A percentile compares a stretch with the other conserved stretches of the same genome.
phyloP scores from a whole-genome alignment of 2,113 vertebrate genomes.

The Ahaetulla prasina region DNA sequence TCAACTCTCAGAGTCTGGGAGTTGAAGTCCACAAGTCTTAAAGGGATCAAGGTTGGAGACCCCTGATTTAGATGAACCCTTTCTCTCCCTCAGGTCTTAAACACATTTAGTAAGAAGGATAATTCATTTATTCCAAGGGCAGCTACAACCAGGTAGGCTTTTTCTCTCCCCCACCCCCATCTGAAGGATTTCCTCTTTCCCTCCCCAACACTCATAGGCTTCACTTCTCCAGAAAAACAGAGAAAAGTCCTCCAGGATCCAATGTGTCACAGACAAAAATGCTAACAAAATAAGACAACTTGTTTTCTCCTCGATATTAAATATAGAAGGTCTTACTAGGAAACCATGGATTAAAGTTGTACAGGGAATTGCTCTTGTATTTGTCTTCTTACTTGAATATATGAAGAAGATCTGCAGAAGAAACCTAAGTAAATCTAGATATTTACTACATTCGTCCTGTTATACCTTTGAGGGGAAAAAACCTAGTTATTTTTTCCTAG shows the following conservation, averaged over 20 bases:
- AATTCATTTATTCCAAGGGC: background rate
- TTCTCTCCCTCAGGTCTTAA: background rate
- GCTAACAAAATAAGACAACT: background rate
- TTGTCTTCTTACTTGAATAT: too few species aligned
- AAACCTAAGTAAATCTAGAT: background rate
- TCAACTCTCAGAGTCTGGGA: too few species aligned
- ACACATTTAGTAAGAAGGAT: background rate
- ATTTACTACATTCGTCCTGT: background rate
- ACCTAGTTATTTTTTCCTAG: conserved; percentile 21
- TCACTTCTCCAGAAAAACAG: background rate
- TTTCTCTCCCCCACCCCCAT: background rate
- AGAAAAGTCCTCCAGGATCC: conserved; percentile 18
- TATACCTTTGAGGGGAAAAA: conserved; percentile 16
- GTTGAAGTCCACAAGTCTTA: too few species aligned
- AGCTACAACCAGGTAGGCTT: background rate
- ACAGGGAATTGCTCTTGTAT: background rate
- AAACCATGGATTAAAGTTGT: background rate
- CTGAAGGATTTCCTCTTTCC: conserved; percentile 10
- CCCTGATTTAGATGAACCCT: background rate
- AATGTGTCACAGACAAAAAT: background rate
- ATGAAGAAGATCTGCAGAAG: background rate
- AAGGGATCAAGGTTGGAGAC: too few species aligned
- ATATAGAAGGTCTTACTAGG: background rate
- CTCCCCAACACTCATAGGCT: background rate
- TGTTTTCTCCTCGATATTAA: background rate